Conservation (phyloP, 1,140 invertebrate species). For the Eriosoma lanigerum region DNA sequence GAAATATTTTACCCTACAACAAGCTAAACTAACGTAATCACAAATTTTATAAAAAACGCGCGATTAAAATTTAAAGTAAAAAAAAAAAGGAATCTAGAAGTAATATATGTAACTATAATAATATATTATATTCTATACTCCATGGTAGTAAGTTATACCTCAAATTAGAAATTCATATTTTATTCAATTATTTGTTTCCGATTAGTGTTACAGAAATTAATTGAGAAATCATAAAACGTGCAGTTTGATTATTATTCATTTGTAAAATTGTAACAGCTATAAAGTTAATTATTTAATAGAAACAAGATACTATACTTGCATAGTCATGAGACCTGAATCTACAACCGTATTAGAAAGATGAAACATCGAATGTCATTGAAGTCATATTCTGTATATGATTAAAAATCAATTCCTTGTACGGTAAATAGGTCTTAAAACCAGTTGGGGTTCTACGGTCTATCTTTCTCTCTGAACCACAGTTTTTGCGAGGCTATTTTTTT, state of each 20-base stretch:
- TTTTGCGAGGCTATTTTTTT: slow-evolving; percentile 10
- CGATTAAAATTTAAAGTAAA: background rate
- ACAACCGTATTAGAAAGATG: slow-evolving; percentile 29
- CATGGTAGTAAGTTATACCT: no score
- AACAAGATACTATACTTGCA: background rate
- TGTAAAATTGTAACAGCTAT: background rate
- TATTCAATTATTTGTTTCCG: background rate
- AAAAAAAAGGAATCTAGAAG: background rate
- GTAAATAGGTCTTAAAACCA: slow-evolving; percentile 49
- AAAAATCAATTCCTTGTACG: slow-evolving; percentile 50
- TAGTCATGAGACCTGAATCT: background rate
- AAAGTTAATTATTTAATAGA: background rate
- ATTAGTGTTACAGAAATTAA: background rate
- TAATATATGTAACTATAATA: background rate
- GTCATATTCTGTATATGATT: slow-evolving; percentile 29
- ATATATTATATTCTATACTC: no score
- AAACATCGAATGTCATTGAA: slow-evolving; percentile 46
- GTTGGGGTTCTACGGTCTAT: slow-evolving; percentile 27
- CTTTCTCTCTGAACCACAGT: slow-evolving; percentile 7
- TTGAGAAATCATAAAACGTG: no score
- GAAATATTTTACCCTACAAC: background rate
- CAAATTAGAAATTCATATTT: background rate
- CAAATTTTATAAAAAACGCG: no score
- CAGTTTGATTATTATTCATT: background rate
- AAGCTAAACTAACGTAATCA: background rate